Conservation (phyloP, 2,113 vertebrate species). For the Campylomormyrus tamandua region DNA sequence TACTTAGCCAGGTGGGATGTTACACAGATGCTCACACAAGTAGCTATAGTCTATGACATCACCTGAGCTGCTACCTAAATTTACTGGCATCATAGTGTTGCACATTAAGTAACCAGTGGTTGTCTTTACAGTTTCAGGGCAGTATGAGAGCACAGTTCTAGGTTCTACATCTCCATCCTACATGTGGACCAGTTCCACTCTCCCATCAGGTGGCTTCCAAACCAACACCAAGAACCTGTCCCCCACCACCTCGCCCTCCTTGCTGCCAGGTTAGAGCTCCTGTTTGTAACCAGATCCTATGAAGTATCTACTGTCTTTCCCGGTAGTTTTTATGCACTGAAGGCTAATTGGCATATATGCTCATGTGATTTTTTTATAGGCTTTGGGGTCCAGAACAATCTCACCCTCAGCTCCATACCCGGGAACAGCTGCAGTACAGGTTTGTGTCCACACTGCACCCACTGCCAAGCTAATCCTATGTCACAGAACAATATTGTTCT, state of each 20-base stretch:
- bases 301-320: neutral
- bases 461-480: neutral
- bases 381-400: constrained; percentile 50
- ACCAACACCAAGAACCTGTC: constrained; percentile 72
- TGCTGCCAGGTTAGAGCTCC: constrained; percentile 63
- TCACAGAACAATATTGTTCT: neutral
- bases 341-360: neutral
- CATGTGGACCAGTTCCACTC: constrained; percentile 70
- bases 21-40: neutral
- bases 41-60: neutral
- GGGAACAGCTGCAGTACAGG: constrained; percentile 7
- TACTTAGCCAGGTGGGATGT: neutral
- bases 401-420: neutral
- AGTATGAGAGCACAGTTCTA: constrained; percentile 65
- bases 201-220: constrained; percentile 70
- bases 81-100: neutral
- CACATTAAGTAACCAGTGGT: neutral
- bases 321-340: neutral
- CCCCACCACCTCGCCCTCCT: constrained; percentile 55
- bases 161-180: constrained; percentile 63
- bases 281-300: neutral
- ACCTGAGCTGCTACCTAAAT: neutral
- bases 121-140: constrained; percentile 57
- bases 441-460: neutral
- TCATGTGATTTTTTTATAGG: constrained; percentile 46